Percentiles rank a stretch among this genome's conserved stretches.
Conservation (phyloP, 1,140 invertebrate species). For the Drosophila elegans region DNA sequence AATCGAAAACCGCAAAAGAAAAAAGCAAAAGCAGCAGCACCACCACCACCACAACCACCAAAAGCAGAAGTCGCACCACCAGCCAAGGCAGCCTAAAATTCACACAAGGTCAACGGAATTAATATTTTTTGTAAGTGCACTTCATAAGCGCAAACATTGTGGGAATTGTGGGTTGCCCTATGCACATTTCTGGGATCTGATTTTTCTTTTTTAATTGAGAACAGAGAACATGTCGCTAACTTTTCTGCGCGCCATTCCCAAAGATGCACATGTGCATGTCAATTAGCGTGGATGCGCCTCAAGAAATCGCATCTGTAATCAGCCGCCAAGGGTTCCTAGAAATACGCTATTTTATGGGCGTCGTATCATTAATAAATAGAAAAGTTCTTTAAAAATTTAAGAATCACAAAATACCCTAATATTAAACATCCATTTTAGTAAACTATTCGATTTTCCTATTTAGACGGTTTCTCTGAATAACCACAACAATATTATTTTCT, state of each 20-base stretch:
- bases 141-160: conserved; percentile 15
- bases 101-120: conserved; percentile 81
- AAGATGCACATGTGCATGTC: conserved; percentile 75
- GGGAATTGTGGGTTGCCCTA: conserved; percentile 15
- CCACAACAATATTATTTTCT: no score
- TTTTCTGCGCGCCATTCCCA: conserved; percentile 18
- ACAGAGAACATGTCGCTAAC: conserved; percentile 18
- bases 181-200: conserved; percentile 16
- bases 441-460: no score
- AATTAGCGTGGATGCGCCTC: conserved; percentile 57
- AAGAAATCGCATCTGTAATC: conserved; percentile 31
- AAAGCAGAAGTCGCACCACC: conserved; percentile 28
- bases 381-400: not conserved
- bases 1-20: conserved; percentile 25
- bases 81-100: conserved; percentile 64
- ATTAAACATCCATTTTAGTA: not conserved
- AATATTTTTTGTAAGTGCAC: conserved; percentile 79
- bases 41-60: conserved; percentile 19
- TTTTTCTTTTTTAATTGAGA: conserved; percentile 43
- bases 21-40: conserved; percentile 27
- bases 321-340: not conserved
- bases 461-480: no score
- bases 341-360: not conserved
- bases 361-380: conserved; percentile 2
- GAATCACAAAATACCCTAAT: not conserved